Percentiles rank a stretch among this genome's conserved stretches.
phyloP scores from a whole-genome alignment of 2,113 vertebrate species.

The Mixornis gularis region DNA sequence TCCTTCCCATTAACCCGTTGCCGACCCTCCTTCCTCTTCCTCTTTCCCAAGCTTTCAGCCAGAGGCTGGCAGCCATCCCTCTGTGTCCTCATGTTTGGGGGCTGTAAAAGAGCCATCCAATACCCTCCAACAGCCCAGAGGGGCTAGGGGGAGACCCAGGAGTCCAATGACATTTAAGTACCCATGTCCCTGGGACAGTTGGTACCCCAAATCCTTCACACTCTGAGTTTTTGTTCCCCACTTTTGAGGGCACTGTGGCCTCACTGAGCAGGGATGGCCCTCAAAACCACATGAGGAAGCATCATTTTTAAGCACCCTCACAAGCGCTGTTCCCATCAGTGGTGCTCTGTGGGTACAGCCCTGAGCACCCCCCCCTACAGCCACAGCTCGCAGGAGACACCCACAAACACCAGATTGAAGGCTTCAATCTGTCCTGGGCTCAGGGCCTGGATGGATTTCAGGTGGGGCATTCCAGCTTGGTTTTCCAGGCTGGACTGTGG shows the following conservation, averaged over 20 bases:
- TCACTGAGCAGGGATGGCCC: fast-evolving
- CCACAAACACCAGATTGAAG: not conserved
- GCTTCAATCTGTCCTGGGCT: not conserved
- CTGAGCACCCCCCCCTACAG: not conserved
- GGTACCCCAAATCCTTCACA: not conserved
- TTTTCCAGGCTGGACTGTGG: fast-evolving
- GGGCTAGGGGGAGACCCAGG: fast-evolving
- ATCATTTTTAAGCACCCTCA: not conserved
- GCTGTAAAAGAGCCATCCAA: not conserved
- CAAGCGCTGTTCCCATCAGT: fast-evolving
- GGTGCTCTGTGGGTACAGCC: not conserved
- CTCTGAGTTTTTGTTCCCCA: not conserved
- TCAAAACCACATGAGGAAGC: not conserved
- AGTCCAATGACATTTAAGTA: not conserved
- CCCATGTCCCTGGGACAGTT: fast-evolving
- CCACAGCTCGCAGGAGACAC: not conserved
- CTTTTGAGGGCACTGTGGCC: fast-evolving
- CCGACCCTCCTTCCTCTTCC: not conserved
- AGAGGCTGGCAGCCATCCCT: not conserved
- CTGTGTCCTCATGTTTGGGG: fast-evolving
- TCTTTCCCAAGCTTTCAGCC: not conserved
- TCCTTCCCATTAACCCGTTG: not conserved
- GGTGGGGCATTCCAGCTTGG: not conserved
- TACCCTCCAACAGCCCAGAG: not conserved
- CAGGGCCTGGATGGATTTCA: not conserved